Evolutionary conservation across 2,113 vertebrate genomes (phyloP).

Genomic region (Rhabdomys dilectus): DNA sequence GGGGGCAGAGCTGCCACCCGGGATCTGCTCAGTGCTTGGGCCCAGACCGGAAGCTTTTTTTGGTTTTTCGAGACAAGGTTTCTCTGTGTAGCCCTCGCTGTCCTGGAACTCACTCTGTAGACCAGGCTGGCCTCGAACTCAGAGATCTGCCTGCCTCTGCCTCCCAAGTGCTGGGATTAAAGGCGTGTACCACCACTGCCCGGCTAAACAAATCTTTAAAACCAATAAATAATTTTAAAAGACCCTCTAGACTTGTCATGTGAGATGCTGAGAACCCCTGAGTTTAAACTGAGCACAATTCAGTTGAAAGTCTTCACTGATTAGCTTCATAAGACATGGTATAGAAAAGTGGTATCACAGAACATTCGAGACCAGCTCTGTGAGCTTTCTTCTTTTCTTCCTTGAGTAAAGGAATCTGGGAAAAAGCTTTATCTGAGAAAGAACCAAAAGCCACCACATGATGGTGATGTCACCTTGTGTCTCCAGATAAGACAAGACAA

Average conservation of each 20-base stretch:
- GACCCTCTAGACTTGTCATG: neutral
- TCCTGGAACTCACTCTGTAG: no score
- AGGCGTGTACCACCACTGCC: no score
- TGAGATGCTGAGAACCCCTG: neutral
- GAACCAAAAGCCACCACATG: neutral
- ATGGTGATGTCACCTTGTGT: neutral
- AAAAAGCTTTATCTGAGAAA: neutral
- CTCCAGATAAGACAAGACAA: neutral
- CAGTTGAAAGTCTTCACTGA: neutral
- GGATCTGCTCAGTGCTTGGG: no score
- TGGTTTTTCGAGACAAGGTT: no score
- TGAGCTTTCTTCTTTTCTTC: slow-evolving; percentile 15
- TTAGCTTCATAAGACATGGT: neutral
- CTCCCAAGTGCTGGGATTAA: no score
- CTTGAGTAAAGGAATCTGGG: neutral
- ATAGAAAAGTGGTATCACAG: slow-evolving; percentile 8
- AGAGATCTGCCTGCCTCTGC: no score
- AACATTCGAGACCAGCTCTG: slow-evolving; percentile 14
- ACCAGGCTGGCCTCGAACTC: no score
- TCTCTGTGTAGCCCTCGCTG: no score
- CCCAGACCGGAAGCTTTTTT: no score
- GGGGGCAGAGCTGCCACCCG: no score
- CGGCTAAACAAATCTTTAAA: neutral
- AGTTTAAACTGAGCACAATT: neutral
- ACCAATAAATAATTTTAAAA: neutral